phyloP scores from a whole-genome alignment of 2,888 invertebrate species.

The Nomada goodeniana region DNA sequence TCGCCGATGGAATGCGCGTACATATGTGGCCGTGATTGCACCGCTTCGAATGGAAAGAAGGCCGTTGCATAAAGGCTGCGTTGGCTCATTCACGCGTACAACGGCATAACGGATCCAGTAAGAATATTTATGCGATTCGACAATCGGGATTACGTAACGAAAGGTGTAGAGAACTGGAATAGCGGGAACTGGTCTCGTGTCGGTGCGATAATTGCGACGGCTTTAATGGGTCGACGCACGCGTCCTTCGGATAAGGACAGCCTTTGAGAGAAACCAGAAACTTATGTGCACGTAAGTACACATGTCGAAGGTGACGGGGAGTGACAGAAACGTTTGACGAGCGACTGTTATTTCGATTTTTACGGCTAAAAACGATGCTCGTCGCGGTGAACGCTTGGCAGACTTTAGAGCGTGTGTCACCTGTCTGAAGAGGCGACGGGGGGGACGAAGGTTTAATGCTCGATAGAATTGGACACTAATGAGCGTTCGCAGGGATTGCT shows the following conservation, averaged over 20 bases:
- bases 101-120: slow-evolving; percentile 71
- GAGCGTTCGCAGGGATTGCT: too few species aligned
- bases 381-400: too few species aligned
- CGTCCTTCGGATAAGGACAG: slow-evolving; percentile 66
- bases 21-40: slow-evolving; percentile 35
- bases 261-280: slow-evolving; percentile 56
- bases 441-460: too few species aligned
- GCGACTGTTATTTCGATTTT: too few species aligned
- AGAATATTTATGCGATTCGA: slow-evolving; percentile 75
- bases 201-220: slow-evolving; percentile 76
- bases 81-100: slow-evolving; percentile 64
- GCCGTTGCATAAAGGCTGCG: slow-evolving; percentile 47
- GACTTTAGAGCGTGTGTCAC: too few species aligned
- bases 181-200: slow-evolving; percentile 79
- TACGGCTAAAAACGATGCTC: neutral
- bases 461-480: too few species aligned
- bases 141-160: slow-evolving; percentile 77
- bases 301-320: neutral
- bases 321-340: neutral
- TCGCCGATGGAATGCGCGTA: neutral
- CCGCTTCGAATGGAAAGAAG: slow-evolving; percentile 47
- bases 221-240: slow-evolving; percentile 75
- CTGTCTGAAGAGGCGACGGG: too few species aligned
- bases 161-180: slow-evolving; percentile 79
- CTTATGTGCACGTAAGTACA: slow-evolving; percentile 36